A percentile compares a stretch with the other conserved stretches of the same genome.
phyloP scores from a whole-genome alignment of 2,113 vertebrate species.

The Phrynosoma platyrhinos region DNA sequence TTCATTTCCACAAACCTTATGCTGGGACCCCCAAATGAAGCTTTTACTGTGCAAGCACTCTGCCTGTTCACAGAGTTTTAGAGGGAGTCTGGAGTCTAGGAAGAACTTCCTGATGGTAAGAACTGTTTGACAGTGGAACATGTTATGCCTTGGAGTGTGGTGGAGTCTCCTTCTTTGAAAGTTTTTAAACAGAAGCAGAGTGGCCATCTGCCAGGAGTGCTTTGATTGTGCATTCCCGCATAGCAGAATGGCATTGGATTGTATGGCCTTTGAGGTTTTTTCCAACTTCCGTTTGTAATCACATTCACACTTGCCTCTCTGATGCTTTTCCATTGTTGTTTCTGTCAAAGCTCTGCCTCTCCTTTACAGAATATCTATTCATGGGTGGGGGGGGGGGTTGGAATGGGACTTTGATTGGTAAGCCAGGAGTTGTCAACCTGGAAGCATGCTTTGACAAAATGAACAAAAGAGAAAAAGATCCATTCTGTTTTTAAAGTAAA shows the following conservation, averaged over 20 bases:
- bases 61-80: neutral
- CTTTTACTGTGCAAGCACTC: neutral
- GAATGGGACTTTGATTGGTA: neutral
- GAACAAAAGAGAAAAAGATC: neutral
- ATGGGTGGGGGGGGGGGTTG: too few relatives aligned
- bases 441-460: neutral
- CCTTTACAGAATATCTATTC: neutral
- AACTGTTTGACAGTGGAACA: too few relatives aligned
- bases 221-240: too few relatives aligned
- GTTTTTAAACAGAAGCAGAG: too few relatives aligned
- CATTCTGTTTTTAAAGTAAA: neutral
- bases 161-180: too few relatives aligned
- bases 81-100: neutral
- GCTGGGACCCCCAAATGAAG: neutral
- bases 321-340: neutral
- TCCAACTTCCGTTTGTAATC: neutral
- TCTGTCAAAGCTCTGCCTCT: neutral
- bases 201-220: too few relatives aligned
- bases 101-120: too few relatives aligned
- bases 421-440: too few relatives aligned
- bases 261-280: too few relatives aligned
- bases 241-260: too few relatives aligned
- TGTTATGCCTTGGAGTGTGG: too few relatives aligned
- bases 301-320: neutral
- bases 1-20: neutral